Evolutionary conservation across 2,113 vertebrate genomes (phyloP), one percentile per base, ranked within the genome.

Genomic region (Oncorhynchus masou): DNA sequence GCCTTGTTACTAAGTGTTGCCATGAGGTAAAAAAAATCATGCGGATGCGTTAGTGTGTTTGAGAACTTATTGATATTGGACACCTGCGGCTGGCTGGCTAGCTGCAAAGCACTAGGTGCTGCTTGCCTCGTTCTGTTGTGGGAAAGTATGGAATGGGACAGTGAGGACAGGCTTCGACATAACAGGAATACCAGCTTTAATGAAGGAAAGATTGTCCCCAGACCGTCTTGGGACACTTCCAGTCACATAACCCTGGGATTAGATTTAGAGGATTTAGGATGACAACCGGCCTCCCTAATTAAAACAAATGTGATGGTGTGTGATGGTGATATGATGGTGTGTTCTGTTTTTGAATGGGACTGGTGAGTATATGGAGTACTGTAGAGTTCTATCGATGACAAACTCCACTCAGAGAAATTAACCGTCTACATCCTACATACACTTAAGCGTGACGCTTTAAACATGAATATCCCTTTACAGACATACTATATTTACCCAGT

Each of bases 131-230:
- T 62, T 62, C 59, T 24, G 59, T 11, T 62, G 73, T 20, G 49
- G 15, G 34, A 65, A 39, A 49, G 27, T 86, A 87, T 70, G 73
- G 74, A 88, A 88, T 83, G 70, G 57, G 25, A 81, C 51, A 39
- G 69, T 75, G 70, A 79, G 39, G 51, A 69, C 29, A 78, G 64
- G 54, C 69, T 75, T 20, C 7, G 60, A 74, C 45, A 83, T 76
- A 79, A 68, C 12, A 71, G 71, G 71, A 83, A 89, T 81, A 81
- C 75, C 76, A 86, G 57, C 51, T 79, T 77, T 84, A 76, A 86
- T 74, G 70, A 82, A 65, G 22, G 65, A 80, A 79, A 71, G 79
- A 60, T 67, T 72, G 29, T 45, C 84, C 24, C n/a, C 54, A 70
- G 20, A 39, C 31, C 72, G 57, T 62, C 39, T 12, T 2, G 31